Base-by-base conservation (phyloP, 2,888 invertebrate genomes). In the Ormyrus rosae region DNA sequence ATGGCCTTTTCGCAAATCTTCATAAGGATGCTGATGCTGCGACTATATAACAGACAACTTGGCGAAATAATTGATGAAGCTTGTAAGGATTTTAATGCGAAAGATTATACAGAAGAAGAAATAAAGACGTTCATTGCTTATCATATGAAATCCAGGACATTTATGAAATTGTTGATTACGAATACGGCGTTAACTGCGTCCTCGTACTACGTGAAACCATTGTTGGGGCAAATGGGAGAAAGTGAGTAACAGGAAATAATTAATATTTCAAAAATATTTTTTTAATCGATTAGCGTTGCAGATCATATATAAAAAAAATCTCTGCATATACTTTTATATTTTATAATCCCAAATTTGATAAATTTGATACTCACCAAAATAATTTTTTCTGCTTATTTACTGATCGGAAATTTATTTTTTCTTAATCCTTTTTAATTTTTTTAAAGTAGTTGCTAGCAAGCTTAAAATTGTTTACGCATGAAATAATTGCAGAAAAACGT, bases 1-100 rank as follows among this genome's bases (percentile, higher is more conserved):
- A 85, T 87, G 83, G 86, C 86, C 5, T 88, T 88, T 69, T 85
- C 88, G 0, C 85, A 86, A 67, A 87, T 89, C 45, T 75, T 88
- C 34, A 78, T 86, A 3, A 84, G 87, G 53, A 86, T 89, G 80
- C 63, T 86, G 34, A 86, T 86, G 86, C 63, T 88, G 0, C 83
- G 86, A 5, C 67, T 85, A 5, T 83, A 88, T 68, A 86, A 86
- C 70, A 78, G 70, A 11, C 75, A 85, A 56, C 77, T 89, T 1
- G 85, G 84, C 7, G 79, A 84, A 3, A 73, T 89, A 0, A 84
- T 88, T n/a, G 65, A 34, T 5, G 85, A 88, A 48, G 85, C 81
- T 6, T 73, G 83, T 13, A 84, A 85, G 67, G 87, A 88, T 80
- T 87, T 87, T 48, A 83, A 86, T 51, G 65, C 76, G 0, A 64